Evolutionary conservation across 2,797 vertebrate genomes (phyloP).

Genomic region (Ispidina picta): DNA sequence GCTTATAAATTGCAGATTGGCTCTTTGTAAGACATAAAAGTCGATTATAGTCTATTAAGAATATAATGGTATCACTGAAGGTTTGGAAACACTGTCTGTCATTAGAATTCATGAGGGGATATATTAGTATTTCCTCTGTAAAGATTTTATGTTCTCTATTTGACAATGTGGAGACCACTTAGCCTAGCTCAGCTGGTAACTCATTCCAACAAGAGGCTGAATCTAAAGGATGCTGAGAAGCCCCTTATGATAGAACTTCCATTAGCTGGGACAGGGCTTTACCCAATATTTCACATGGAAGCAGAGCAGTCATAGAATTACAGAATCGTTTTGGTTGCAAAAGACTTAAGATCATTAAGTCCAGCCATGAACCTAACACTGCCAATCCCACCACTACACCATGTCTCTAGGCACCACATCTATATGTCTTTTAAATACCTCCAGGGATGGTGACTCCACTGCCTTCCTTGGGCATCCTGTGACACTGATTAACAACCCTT

Average conservation of each 20-base stretch:
- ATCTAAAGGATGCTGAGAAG: neutral
- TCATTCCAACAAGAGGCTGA: neutral
- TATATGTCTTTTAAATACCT: no score
- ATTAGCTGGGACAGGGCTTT: neutral
- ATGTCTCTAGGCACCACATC: no score
- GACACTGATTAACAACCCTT: no score
- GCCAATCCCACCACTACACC: no score
- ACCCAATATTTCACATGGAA: neutral
- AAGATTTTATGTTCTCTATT: constrained; percentile 29
- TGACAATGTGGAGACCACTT: neutral
- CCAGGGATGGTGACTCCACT: no score
- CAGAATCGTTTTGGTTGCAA: no score
- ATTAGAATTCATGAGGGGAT: constrained; percentile 23
- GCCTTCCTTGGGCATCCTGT: no score
- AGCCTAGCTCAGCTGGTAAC: neutral
- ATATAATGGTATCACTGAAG: neutral
- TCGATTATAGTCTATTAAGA: constrained; percentile 26
- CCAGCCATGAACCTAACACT: no score
- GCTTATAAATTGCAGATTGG: constrained; percentile 46
- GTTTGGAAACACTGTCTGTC: constrained; percentile 8
- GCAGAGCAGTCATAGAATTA: no score
- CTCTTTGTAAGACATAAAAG: constrained; percentile 29
- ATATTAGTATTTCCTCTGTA: constrained; percentile 15
- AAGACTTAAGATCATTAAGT: no score
- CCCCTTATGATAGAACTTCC: neutral